Base-by-base conservation (phyloP, 1,140 invertebrate species). In the Penaeus vannamei region DNA sequence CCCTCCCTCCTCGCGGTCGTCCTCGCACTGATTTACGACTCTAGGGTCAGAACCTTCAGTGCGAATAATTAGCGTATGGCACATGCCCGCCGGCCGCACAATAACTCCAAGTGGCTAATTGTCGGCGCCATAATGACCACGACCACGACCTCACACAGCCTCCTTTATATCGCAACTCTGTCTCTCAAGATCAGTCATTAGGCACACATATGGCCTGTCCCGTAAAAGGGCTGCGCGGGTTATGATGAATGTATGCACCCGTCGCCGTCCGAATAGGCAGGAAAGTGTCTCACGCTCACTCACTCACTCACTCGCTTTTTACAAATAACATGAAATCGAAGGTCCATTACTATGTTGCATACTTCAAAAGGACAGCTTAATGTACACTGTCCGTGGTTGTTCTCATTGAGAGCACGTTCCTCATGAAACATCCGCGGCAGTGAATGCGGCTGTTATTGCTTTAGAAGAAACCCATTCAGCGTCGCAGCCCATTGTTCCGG, bases 41-140 rank as follows among this genome's bases (percentile, higher is more conserved):
- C 62, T 66, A 84, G 32, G 83, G 84, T 77, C 84, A 77, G 84
- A 72, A 60, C 77, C 84, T 77, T 53, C 69, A 77, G 84, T 77
- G 69, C 84, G 84, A 85, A 85, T 85, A 85, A 85, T 85, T 77
- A 85, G 84, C 53, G 84, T 85, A 85, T 77, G 84, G 69, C 46
- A 85, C 84, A 85, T 60, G 84, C 42, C 69, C 84, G 26, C 84
- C 53, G 53, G 53, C 53, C 53, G 53, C 69, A 60, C 84, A 76
- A 66, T 77, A 85, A 66, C 69, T 66, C 61, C 19, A 29, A 85
- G 84, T 60, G 46, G 69, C 69, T 85, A 77, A 85, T 77, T 85
- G 84, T 85, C n/a, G 84, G 29, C 84, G 20, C 46, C 36, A 66
- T 76, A 59, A 85, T 77, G 46, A 77, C 84, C 46, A 53, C 53